These are phyloP conservation scores for Magallana ariakensis DNA, from an alignment of 1,140 invertebrate genomes.

Conservation along the genomic window DNA sequence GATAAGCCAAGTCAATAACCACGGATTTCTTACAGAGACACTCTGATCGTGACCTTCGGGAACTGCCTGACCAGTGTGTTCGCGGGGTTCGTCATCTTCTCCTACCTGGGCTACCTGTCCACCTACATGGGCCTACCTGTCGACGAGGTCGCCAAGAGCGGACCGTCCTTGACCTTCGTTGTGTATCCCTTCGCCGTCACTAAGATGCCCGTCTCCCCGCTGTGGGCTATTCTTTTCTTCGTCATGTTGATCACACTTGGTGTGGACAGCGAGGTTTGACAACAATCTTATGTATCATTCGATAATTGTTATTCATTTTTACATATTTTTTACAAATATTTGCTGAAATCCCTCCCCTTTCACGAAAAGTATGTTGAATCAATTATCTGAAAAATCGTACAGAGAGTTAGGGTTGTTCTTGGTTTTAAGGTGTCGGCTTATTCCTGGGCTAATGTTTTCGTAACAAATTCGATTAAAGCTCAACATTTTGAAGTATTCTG, in stretches of 20 bases:
- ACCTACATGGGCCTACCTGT: conserved; percentile 91
- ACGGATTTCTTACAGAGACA: conserved; percentile 89
- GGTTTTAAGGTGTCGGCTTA: too few species aligned
- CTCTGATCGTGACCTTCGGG: conserved; percentile 93
- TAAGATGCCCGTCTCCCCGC: conserved; percentile 93
- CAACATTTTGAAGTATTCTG: too few species aligned
- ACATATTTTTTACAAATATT: not conserved
- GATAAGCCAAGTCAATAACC: too few species aligned
- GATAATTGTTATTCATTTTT: not conserved
- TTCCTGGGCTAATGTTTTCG: too few species aligned
- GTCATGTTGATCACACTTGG: conserved; percentile 97
- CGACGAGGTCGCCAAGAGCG: conserved; percentile 91
- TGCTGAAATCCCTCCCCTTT: too few species aligned
- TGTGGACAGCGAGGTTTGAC: conserved; percentile 90
- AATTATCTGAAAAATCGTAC: too few species aligned
- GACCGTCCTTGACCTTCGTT: conserved; percentile 95
- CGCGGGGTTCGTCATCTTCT: conserved; percentile 99
- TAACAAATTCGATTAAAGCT: too few species aligned
- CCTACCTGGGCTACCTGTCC: conserved; percentile 94
- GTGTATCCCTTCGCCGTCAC: conserved; percentile 98
- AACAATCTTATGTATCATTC: not conserved
- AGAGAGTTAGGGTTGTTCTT: too few species aligned
- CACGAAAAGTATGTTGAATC: too few species aligned
- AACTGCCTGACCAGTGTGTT: conserved; percentile 97
- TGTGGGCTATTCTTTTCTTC: conserved; percentile 99